These are phyloP conservation scores for Pachycephala philippinensis DNA, from an alignment of 2,113 vertebrate genomes.

Conservation along the genomic window DNA sequence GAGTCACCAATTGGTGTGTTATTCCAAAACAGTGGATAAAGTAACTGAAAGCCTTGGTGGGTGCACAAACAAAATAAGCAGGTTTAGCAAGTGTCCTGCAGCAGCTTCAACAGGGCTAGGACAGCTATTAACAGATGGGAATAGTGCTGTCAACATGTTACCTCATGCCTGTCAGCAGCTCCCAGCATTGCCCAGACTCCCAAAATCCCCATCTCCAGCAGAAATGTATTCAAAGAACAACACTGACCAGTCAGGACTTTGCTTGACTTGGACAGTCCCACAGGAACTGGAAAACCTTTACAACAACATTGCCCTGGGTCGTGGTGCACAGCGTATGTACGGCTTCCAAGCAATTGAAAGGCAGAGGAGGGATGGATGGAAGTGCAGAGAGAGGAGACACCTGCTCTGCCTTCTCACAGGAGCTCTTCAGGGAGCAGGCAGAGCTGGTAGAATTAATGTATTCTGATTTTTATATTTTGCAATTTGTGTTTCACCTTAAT, in stretches of 20 bases:
- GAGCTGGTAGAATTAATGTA: background rate
- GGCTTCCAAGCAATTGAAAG: accelerated
- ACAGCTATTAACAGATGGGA: background rate
- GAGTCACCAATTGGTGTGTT: background rate
- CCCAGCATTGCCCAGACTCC: background rate
- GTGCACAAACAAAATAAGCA: background rate
- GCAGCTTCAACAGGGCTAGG: background rate
- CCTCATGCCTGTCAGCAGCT: background rate
- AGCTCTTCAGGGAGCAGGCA: background rate
- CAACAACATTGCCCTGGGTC: accelerated
- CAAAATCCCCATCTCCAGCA: background rate
- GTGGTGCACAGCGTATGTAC: accelerated
- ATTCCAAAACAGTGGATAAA: background rate
- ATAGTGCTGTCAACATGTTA: background rate
- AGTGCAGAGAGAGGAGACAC: background rate
- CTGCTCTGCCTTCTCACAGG: background rate
- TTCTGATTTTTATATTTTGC: accelerated
- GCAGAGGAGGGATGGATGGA: background rate
- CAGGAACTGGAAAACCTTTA: background rate
- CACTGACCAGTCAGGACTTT: background rate
- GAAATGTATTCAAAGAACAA: background rate
- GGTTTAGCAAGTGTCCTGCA: background rate
- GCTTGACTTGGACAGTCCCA: background rate
- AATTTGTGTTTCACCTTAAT: background rate
- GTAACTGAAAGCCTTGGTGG: background rate